phyloP scores from a whole-genome alignment of 2,797 vertebrate genomes.

The Poecilia picta region DNA sequence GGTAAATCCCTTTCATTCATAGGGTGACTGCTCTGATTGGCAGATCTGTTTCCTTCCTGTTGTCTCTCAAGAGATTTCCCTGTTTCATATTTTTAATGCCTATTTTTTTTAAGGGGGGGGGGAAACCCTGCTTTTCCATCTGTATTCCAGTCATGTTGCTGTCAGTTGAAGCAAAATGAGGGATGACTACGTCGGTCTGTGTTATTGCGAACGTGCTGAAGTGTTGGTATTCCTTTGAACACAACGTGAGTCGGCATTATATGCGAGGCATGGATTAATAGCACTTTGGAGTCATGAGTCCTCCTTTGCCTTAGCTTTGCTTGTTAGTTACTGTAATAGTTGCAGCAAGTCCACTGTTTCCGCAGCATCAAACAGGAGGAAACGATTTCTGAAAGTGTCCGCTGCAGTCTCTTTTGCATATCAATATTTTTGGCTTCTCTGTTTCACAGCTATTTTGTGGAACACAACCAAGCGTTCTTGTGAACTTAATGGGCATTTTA shows the following conservation, averaged over 20 bases:
- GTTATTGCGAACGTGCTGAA: neutral
- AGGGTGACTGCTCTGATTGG: neutral
- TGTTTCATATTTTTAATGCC: neutral
- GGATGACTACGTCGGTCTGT: too few species aligned
- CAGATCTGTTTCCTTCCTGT: neutral
- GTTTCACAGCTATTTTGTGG: neutral
- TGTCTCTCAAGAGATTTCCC: neutral
- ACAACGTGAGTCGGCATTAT: neutral
- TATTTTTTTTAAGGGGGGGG: neutral
- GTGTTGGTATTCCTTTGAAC: slow-evolving; percentile 3
- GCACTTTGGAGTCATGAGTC: neutral
- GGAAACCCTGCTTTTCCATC: neutral
- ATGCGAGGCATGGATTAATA: neutral
- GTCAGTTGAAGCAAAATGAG: neutral
- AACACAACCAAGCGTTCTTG: neutral
- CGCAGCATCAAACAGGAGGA: neutral
- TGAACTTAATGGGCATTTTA: neutral
- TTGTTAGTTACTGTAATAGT: neutral
- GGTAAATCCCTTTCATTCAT: neutral
- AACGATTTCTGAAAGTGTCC: neutral
- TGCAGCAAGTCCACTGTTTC: neutral
- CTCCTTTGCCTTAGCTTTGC: neutral
- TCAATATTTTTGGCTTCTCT: neutral
- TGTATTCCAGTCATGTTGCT: neutral
- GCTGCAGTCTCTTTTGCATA: neutral